Evolutionary conservation across 1,140 invertebrate genomes (phyloP), one percentile per base, ranked within the genome.

Genomic region (Sycophila sp.): DNA sequence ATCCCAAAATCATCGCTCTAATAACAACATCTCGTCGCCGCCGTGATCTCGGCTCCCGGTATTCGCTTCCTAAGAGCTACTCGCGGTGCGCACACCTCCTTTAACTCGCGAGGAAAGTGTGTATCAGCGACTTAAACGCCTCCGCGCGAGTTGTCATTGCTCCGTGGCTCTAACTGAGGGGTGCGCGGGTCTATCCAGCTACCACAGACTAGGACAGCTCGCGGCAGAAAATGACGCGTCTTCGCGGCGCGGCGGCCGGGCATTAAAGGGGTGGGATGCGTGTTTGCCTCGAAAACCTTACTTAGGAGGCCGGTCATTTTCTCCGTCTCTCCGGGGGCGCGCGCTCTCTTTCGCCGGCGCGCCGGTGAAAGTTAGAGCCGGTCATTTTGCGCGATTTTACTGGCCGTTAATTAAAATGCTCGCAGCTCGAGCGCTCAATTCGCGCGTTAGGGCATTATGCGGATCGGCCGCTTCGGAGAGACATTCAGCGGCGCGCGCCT

Each of bases 381-480:
- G 26, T 19, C 51, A 34, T 58, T 45, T n/a, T 22, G n/a, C 13
- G 3, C 17, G 42, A 58, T 68, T 68, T 59, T 68, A 68, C 42
- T 59, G 65, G 38, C 38, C 55, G 55, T 59, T 59, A 59, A 68
- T 68, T 68, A 68, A 68, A 68, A 68, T 36, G 53, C 55, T 28
- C 30, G 30, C 32, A 15, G 30, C 22, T 36, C 32, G 42, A 68
- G 65, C 65, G 45, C 55, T 68, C 65, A 47, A 67, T 68, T 68
- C 40, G 30, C 55, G 40, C 65, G 38, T 59, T 59, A 58, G 45
- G n/a, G n/a, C n/a, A n/a, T n/a, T 26, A 67, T 67, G 36, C 28
- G 53, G 13, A 58, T 67, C 64, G 38, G 10, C 38, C 38, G 38
- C 34, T 10, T 30, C 6, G n/a, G 13, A 32, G 26, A 32, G 26